Conservation (phyloP, 2,113 vertebrate genomes). For the Cyprinus carpio region DNA sequence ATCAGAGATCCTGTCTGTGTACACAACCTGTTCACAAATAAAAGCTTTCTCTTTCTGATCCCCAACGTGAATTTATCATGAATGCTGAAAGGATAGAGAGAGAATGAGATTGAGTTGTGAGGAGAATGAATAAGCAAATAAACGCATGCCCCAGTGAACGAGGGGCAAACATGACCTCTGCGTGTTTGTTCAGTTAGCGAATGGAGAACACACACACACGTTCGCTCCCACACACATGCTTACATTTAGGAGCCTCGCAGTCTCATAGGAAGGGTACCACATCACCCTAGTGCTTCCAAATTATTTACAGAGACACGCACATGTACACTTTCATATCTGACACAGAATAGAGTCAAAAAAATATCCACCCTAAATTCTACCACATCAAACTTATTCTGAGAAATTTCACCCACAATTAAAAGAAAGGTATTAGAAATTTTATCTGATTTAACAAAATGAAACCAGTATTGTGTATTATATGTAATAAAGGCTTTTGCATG, state of each 20-base stretch:
- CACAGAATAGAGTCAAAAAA: neutral
- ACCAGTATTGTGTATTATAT: no score
- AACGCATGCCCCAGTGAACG: slow-evolving; percentile 15
- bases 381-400: neutral
- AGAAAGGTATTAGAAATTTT: no score
- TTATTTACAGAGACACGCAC: neutral
- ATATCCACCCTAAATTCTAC: neutral
- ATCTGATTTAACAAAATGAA: no score
- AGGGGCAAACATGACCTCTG: slow-evolving; percentile 16
- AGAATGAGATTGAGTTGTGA: neutral
- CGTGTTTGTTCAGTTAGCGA: slow-evolving; percentile 22
- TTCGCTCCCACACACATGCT: slow-evolving; percentile 12
- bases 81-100: neutral
- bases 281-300: neutral
- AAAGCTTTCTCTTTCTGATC: slow-evolving; percentile 9
- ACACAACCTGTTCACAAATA: neutral
- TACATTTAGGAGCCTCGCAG: neutral
- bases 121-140: slow-evolving; percentile 29
- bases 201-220: slow-evolving; percentile 20
- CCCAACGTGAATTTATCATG: neutral
- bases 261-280: neutral
- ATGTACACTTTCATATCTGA: neutral
- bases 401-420: neutral
- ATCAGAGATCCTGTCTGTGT: slow-evolving; percentile 3
- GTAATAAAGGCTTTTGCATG: no score